Percentiles rank a stretch among this genome's conserved stretches.
phyloP scores from a whole-genome alignment of 30 jellyfish, hydroid and myxozoan genomes.

The Aurelia sp. region DNA sequence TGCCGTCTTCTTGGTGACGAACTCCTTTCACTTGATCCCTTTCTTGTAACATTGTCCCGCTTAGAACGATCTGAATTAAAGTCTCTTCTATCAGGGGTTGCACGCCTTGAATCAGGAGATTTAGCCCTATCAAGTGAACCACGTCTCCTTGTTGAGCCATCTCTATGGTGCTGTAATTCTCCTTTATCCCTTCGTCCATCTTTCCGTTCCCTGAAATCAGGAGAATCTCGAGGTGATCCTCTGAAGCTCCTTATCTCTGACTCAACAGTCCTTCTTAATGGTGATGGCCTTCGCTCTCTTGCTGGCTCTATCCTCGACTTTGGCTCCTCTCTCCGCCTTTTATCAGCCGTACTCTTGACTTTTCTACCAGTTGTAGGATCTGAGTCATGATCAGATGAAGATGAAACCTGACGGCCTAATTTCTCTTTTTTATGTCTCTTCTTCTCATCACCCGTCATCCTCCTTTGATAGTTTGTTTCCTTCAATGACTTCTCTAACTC shows the following conservation, averaged over 20 bases:
- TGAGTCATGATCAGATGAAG: conserved; percentile 53
- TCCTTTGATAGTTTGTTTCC: conserved; percentile 51
- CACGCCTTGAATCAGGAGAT: conserved; percentile 66
- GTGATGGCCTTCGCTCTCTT: conserved; percentile 23
- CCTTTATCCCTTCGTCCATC: conserved; percentile 40
- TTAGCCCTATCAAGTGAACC: conserved; percentile 53
- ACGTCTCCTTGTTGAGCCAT: conserved; percentile 13
- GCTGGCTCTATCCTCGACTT: conserved; percentile 20
- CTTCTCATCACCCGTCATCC: conserved; percentile 40
- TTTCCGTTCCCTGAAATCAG: conserved; percentile 57
- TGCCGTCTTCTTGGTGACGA: conserved; percentile 52
- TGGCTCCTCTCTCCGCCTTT: conserved; percentile 21
- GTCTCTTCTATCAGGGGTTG: conserved; percentile 41
- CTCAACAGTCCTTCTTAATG: conserved; percentile 22
- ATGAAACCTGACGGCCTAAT: conserved; percentile 17
- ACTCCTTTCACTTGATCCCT: conserved; percentile 52
- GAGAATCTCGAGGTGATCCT: conserved; percentile 67
- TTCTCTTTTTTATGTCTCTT: conserved; percentile 46
- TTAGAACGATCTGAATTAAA: conserved; percentile 25
- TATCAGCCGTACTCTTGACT: conserved; percentile 47
- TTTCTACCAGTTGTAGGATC: conserved; percentile 25
- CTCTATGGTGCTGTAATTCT: conserved; percentile 53
- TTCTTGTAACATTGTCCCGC: conserved; percentile 33
- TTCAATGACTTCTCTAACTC: conserved; percentile 63
- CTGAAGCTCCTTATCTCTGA: conserved; percentile 53